Conservation (phyloP, 1,140 invertebrate species). For the Zaprionus camerounensis region DNA sequence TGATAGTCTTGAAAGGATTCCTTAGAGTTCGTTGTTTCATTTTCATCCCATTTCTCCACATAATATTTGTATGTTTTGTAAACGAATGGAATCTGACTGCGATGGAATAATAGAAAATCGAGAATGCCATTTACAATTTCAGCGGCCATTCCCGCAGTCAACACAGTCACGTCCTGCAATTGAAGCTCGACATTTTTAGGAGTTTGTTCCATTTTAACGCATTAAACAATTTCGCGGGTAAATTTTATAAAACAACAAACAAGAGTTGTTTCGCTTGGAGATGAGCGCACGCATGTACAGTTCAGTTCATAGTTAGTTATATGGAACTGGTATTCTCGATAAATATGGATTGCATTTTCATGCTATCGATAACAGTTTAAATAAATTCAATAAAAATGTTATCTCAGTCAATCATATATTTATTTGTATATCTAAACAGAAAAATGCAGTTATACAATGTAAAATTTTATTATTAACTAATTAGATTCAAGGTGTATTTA, state of each 20-base stretch:
- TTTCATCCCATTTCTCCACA: slow-evolving; percentile 67
- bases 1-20: slow-evolving; percentile 56
- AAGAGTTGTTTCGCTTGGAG: slow-evolving; percentile 18
- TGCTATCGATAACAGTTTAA: not conserved
- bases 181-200: slow-evolving; percentile 60
- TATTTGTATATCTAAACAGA: not conserved
- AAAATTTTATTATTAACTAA: not conserved
- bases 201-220: slow-evolving; percentile 45
- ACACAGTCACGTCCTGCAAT: slow-evolving; percentile 59
- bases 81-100: slow-evolving; percentile 78
- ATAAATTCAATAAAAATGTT: not conserved
- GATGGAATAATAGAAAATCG: slow-evolving; percentile 71
- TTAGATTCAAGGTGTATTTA: not conserved
- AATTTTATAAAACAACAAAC: slow-evolving; percentile 15
- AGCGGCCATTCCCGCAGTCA: slow-evolving; percentile 64
- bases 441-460: not conserved
- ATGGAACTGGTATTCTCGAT: not conserved
- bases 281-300: slow-evolving; percentile 1
- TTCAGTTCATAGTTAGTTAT: not conserved
- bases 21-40: not conserved
- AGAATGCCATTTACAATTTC: slow-evolving; percentile 72
- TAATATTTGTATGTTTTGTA: slow-evolving; percentile 80
- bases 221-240: slow-evolving; percentile 46
- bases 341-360: not conserved
- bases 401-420: not conserved